Evolutionary conservation across 2,113 vertebrate genomes (phyloP), one percentile per base, ranked within the genome.

Genomic region (Podarcis cretensis): DNA sequence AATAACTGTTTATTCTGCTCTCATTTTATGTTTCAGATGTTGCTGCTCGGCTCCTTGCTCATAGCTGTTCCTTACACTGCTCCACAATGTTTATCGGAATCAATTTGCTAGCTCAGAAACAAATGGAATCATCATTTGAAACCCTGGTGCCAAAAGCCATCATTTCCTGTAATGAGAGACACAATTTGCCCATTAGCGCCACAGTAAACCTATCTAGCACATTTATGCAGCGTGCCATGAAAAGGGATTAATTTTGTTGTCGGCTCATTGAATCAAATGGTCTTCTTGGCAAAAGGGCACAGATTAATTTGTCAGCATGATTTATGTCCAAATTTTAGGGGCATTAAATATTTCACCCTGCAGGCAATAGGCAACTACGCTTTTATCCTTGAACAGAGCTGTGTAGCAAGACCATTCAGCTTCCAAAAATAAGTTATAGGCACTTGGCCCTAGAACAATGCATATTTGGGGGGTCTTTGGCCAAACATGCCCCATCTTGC

Each of bases 241-340:
- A 69, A 95, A 63, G 95, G 86, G 27, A 94, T 76, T 20, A 92
- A 87, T 92, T 89, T 92, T 94, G 81, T 48, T 93, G 89, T 95
- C 89, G 81, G 82, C 80, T 94, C 80, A 35, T 82, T 89, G 80
- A 92, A 86, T 65, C 68, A 93, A 94, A 74, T 71, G 92, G 88
- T 71, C 88, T 95, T 66, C 85, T 89, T 89, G 83, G 83, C 92
- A 96, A 93, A 92, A 59, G 90, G 92, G 32, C 16, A 77, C 66
- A 8, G 69, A 91, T 76, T 90, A 91, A 82, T 94, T 94, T 94
- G 87, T 91, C 92, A 92, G 91, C 95, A 93, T 77, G 27, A 93
- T 35, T 86, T 71, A 54, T 71, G 84, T 84, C 69, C 84, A 91
- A 93, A 87, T 89, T 48, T 6, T 13, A 59, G 14, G 1, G 7